These are phyloP conservation scores for Nothocercus julius DNA, from an alignment of 2,113 vertebrate genomes.

Conservation along the genomic window DNA sequence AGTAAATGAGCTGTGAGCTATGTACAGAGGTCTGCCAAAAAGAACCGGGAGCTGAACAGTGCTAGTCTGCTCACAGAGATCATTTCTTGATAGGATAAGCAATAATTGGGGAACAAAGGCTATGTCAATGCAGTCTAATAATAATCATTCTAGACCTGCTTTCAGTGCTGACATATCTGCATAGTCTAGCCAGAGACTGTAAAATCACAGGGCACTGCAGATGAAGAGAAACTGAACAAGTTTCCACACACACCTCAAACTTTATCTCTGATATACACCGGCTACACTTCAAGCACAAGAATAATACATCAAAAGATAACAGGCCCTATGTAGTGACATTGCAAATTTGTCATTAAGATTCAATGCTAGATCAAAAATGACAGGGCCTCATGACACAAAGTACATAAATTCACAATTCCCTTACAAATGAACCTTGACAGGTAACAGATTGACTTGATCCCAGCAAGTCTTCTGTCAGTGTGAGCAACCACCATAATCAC, in stretches of 20 bases:
- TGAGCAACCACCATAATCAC: background rate
- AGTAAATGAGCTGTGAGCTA: background rate
- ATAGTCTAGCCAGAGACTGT: background rate
- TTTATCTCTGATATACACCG: background rate
- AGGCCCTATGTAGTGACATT: background rate
- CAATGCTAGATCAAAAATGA: background rate
- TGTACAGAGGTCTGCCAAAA: background rate
- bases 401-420: background rate
- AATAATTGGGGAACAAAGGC: background rate
- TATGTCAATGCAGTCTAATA: background rate
- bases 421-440: background rate
- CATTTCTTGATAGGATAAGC: background rate
- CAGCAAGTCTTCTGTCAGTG: background rate
- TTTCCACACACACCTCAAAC: background rate
- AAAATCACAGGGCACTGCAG: background rate
- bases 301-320: background rate
- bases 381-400: background rate
- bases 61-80: background rate
- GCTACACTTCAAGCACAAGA: background rate
- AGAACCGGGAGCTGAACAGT: background rate
- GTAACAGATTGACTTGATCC: rapidly evolving
- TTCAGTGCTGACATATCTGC: background rate
- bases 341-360: background rate
- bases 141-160: background rate
- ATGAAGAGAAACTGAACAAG: background rate